Evolutionary conservation across 2,888 invertebrate species (phyloP), one percentile per base, ranked within the genome.

Genomic region (Himalopsyche japonica): DNA sequence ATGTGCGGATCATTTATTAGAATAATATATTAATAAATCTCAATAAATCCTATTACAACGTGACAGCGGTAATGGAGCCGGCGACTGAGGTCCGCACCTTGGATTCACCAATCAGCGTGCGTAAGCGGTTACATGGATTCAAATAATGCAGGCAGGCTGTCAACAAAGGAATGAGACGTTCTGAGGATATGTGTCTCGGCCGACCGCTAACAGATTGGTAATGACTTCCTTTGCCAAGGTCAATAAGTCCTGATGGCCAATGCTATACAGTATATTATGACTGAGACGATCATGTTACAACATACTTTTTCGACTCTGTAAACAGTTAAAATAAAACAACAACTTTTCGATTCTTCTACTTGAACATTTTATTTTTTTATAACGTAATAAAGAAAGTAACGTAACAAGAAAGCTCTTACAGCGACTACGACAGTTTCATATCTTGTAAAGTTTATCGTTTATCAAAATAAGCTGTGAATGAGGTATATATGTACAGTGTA

Each of bases 111-210:
- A 57, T 57, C 57, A 57, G 57, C 57, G 24, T 57, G 57, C 57
- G 57, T 57, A 57, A 57, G 20, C n/a, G n/a, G 20, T 57, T 57
- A 57, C 57, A 57, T 57, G 57, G 57, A 20, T 0, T 57, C 57
- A 57, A n/a, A 57, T 57, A 20, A 20, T 57, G 57, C 57, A 57
- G n/a, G 20, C 57, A 57, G n/a, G n/a, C 24, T 57, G 57, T 57
- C 57, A 57, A 57, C 57, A 57, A 57, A 57, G 24, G 57, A 57
- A 8, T 20, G 57, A 57, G 57, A 20, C 57, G 20, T 20, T 57
- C 20, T 7, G 57, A 82, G 82, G 77, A 82, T 49, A n/a, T 78
- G 78, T 48, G 82, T 82, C 82, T 82, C 57, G 82, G 82, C 76
- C 82, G 76, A 78, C 77, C 49, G 37, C 34, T 82, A 77, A 78